Percentiles rank a stretch among this genome's conserved stretches.
Evolutionary conservation across 2,797 vertebrate species (phyloP).

Genomic region (Cichlasoma orientale): DNA sequence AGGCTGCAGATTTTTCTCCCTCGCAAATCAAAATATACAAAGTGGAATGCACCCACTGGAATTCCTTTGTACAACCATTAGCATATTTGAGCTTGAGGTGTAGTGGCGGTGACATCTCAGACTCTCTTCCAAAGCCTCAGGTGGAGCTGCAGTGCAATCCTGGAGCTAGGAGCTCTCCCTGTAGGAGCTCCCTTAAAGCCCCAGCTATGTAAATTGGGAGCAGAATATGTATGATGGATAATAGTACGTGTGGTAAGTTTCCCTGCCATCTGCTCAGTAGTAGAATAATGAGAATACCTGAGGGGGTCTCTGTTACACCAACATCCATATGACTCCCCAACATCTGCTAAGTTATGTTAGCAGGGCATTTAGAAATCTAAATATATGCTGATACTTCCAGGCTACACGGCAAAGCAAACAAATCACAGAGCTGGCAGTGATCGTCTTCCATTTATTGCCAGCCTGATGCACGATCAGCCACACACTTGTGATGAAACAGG

Average conservation of each 20-base stretch:
- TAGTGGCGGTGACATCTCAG: conserved; percentile 70
- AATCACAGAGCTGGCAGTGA: conserved; percentile 48
- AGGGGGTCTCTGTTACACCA: conserved; percentile 77
- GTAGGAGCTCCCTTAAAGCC: conserved; percentile 55
- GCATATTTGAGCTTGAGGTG: conserved; percentile 76
- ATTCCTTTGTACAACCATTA: conserved; percentile 62
- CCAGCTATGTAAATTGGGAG: conserved; percentile 71
- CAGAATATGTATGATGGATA: conserved; percentile 79
- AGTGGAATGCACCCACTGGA: conserved; percentile 46
- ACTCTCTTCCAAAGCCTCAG: conserved; percentile 65
- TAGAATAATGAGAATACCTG: conserved; percentile 83
- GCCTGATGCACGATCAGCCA: conserved; percentile 36
- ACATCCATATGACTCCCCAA: conserved; percentile 78
- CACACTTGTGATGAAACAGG: conserved; percentile 36
- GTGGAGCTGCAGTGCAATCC: conserved; percentile 59
- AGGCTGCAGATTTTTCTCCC: conserved; percentile 18
- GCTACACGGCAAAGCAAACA: conserved; percentile 48
- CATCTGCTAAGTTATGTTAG: conserved; percentile 78
- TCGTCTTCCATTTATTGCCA: conserved; percentile 36
- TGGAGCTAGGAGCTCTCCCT: conserved; percentile 57
- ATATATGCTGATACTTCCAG: conserved; percentile 62
- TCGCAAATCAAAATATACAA: conserved; percentile 41
- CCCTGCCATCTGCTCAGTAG: conserved; percentile 75
- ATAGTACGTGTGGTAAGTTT: conserved; percentile 72
- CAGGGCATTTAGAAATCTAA: conserved; percentile 68